Evolutionary conservation across 2,797 vertebrate species (phyloP).

Genomic region (Craterocephalus amniculus): DNA sequence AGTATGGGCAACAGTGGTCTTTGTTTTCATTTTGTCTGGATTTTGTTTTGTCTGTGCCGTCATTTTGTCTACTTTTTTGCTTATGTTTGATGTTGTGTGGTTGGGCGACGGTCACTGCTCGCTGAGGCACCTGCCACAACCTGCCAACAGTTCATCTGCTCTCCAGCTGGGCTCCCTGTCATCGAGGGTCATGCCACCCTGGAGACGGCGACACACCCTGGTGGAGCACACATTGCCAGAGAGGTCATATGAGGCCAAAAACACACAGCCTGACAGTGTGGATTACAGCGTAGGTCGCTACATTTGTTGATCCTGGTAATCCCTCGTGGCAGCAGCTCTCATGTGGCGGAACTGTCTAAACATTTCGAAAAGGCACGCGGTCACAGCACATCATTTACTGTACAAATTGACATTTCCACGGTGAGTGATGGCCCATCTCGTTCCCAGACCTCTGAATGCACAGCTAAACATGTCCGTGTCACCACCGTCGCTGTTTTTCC

Average conservation of each 20-base stretch:
- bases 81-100: constrained; percentile 55
- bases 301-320: constrained; percentile 57
- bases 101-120: constrained; percentile 37
- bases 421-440: constrained; percentile 13
- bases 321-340: constrained; percentile 46
- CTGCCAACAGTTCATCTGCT: constrained; percentile 42
- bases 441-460: constrained; percentile 40
- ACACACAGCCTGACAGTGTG: constrained; percentile 47
- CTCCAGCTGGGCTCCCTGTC: constrained; percentile 61
- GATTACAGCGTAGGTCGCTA: constrained; percentile 55
- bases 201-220: constrained; percentile 57
- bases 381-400: constrained; percentile 20
- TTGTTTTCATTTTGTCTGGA: constrained; percentile 71
- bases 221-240: constrained; percentile 21
- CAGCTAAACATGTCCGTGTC: constrained; percentile 22
- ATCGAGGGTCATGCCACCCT: constrained; percentile 65
- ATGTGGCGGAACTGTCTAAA: constrained; percentile 60
- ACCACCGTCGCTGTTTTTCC: constrained; percentile 17
- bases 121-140: constrained; percentile 47
- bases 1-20: constrained; percentile 49
- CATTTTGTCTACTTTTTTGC: constrained; percentile 53
- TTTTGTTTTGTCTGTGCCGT: constrained; percentile 69
- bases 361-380: constrained; percentile 45
- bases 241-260: constrained; percentile 53
- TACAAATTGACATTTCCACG: constrained; percentile 34